Conservation (phyloP, 2,113 vertebrate species). For the Psittacula cyanocephala region DNA sequence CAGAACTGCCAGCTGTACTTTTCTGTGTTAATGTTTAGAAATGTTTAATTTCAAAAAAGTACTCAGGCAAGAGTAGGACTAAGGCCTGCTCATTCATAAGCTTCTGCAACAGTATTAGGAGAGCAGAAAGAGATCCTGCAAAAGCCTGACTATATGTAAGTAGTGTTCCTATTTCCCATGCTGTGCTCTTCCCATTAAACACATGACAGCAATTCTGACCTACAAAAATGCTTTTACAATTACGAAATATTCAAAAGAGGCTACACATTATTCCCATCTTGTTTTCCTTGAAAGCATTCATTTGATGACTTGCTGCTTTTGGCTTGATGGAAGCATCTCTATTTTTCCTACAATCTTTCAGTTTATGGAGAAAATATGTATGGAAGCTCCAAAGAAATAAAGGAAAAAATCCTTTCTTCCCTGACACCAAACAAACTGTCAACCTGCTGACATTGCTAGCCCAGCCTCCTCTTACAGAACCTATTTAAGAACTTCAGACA, state of each 20-base stretch:
- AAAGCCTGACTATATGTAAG: neutral
- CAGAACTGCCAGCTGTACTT: neutral
- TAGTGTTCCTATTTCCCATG: neutral
- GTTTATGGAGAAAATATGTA: neutral
- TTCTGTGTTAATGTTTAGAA: neutral
- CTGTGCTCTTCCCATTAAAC: neutral
- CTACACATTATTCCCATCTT: neutral
- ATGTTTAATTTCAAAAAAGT: neutral
- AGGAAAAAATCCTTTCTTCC: neutral
- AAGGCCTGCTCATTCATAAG: neutral
- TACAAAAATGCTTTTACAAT: neutral
- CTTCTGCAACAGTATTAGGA: neutral
- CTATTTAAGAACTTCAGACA: neutral
- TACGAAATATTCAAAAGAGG: neutral
- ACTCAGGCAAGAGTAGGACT: neutral
- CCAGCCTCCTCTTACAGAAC: neutral
- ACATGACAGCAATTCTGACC: fast-evolving
- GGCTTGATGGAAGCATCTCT: neutral
- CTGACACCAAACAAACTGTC: neutral
- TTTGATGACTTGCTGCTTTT: neutral
- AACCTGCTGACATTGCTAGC: neutral
- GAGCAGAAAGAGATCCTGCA: neutral
- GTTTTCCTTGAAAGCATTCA: neutral
- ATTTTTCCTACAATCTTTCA: neutral
- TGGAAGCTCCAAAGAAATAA: neutral